Conservation (phyloP, 2,113 vertebrate genomes). For the Daboia siamensis region DNA sequence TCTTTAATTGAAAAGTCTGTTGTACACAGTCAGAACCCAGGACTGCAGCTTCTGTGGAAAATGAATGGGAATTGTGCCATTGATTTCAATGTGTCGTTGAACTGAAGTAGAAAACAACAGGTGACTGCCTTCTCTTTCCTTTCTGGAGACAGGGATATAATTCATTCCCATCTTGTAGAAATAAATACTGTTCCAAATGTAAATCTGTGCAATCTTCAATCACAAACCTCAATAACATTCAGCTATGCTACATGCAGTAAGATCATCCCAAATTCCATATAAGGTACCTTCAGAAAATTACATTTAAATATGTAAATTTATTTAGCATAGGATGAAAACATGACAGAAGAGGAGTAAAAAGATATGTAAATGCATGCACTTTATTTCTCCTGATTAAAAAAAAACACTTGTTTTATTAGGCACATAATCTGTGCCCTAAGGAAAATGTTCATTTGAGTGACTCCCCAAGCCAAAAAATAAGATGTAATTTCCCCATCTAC, state of each 20-base stretch:
- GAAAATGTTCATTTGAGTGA: background rate
- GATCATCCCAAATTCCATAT: background rate
- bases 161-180: conserved; percentile 18
- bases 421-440: background rate
- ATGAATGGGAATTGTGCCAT: conserved; percentile 43
- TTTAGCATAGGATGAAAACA: background rate
- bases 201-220: background rate
- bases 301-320: background rate
- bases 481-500: background rate
- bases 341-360: background rate
- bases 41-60: conserved; percentile 44
- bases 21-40: conserved; percentile 39
- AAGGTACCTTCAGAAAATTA: background rate
- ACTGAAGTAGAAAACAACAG: background rate
- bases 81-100: conserved; percentile 19
- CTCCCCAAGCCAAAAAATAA: background rate
- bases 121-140: background rate
- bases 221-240: background rate
- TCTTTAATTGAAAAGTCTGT: conserved; percentile 50
- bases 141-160: background rate
- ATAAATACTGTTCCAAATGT: background rate
- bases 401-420: background rate
- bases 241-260: background rate
- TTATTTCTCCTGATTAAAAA: background rate
- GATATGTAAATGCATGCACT: background rate